phyloP scores from a whole-genome alignment of 2,888 invertebrate genomes.

The Philereme vetulata region DNA sequence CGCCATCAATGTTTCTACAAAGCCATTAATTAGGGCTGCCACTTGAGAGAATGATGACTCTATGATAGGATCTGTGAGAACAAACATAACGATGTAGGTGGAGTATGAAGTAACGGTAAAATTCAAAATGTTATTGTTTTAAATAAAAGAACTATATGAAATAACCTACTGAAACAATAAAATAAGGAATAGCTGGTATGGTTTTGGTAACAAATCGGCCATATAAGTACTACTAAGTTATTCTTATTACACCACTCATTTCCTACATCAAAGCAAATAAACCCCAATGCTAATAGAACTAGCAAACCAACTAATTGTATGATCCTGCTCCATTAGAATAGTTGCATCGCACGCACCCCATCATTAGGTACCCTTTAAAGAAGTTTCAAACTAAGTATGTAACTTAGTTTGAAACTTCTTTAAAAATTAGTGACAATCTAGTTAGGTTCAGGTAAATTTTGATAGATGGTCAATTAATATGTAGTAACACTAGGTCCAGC shows the following conservation, averaged over 20 bases:
- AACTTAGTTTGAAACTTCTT: slow-evolving; percentile 6
- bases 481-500: too few species aligned
- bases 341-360: slow-evolving; percentile 1
- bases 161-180: too few species aligned
- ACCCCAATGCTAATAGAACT: slow-evolving; percentile 1
- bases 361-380: too few species aligned
- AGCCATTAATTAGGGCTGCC: slow-evolving; percentile 11
- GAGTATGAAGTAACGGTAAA: too few species aligned
- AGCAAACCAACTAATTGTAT: slow-evolving; percentile 13
- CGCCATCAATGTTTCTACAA: slow-evolving; percentile 13
- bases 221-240: not conserved
- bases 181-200: too few species aligned
- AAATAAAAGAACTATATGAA: too few species aligned
- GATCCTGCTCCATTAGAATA: slow-evolving; percentile 13
- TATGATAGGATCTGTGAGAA: slow-evolving; percentile 7
- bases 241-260: not conserved
- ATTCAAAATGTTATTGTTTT: too few species aligned
- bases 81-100: slow-evolving; percentile 14
- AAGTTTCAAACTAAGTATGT: slow-evolving; percentile 4
- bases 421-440: not conserved
- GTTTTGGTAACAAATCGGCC: not conserved
- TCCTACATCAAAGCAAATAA: slow-evolving; percentile 1
- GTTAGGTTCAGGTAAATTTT: too few species aligned
- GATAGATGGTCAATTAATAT: too few species aligned
- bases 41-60: slow-evolving; percentile 16